phyloP scores from a whole-genome alignment of 2,797 vertebrate genomes.

The Erpetoichthys calabaricus region DNA sequence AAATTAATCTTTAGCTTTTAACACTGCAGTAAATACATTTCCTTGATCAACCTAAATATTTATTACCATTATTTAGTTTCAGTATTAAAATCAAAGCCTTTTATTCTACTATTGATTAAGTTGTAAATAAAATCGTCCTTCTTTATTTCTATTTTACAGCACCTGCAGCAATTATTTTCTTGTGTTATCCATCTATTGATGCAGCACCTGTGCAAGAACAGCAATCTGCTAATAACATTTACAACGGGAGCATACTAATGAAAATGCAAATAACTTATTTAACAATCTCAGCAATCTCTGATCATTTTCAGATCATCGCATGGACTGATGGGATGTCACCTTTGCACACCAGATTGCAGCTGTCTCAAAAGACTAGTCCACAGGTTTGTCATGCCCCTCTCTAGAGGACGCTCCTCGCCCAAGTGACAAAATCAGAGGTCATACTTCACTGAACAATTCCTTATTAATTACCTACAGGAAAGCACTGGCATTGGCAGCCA shows the following conservation, averaged over 20 bases:
- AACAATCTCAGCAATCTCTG: constrained; percentile 60
- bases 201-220: constrained; percentile 29
- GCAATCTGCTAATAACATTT: constrained; percentile 20
- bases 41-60: too few species aligned
- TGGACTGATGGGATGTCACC: constrained; percentile 54
- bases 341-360: constrained; percentile 15
- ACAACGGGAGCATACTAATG: constrained; percentile 50
- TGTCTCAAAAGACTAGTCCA: constrained; percentile 10
- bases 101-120: too few species aligned
- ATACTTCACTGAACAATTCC: constrained; percentile 24
- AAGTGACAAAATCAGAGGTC: constrained; percentile 36
- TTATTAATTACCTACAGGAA: constrained; percentile 33
- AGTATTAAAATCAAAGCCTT: too few species aligned
- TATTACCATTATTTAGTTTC: too few species aligned
- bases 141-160: constrained; percentile 3
- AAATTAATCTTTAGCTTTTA: too few species aligned
- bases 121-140: constrained; percentile 1
- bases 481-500: constrained; percentile 27
- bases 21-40: too few species aligned
- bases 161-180: constrained; percentile 38
- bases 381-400: constrained; percentile 13
- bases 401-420: constrained; percentile 17
- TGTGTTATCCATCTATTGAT: constrained; percentile 64
- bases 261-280: constrained; percentile 51
- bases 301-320: constrained; percentile 43